Percentiles rank a stretch among this genome's conserved stretches.
Conservation (phyloP, 2,113 vertebrate genomes). For the Gymnarchus niloticus region DNA sequence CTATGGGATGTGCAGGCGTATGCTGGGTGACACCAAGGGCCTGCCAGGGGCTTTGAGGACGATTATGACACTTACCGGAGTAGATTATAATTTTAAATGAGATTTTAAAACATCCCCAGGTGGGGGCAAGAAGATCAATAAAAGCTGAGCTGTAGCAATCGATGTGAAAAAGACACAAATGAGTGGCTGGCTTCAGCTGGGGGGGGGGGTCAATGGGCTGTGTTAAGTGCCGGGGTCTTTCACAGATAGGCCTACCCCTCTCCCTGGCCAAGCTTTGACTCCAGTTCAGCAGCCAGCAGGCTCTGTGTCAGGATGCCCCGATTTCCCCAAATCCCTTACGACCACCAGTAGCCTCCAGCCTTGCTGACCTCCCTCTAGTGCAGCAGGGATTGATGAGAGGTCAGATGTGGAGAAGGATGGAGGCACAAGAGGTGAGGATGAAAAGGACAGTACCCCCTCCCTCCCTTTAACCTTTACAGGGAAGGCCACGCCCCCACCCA, state of each 20-base stretch:
- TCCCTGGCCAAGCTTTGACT: conserved; percentile 5
- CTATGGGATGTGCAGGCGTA: conserved; percentile 36
- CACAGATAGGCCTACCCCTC: conserved; percentile 59
- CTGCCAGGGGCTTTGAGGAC: conserved; percentile 58
- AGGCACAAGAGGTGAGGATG: not conserved
- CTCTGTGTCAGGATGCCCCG: not conserved
- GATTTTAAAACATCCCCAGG: conserved; percentile 66
- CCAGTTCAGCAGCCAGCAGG: conserved; percentile 6
- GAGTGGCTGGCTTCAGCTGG: conserved; percentile 52
- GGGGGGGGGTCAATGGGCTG: conserved; percentile 63
- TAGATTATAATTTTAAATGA: conserved; percentile 77
- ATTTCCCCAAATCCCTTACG: not conserved
- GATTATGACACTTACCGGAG: conserved; percentile 73
- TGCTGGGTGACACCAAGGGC: conserved; percentile 51
- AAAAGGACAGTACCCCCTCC: not conserved
- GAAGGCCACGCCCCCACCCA: not conserved
- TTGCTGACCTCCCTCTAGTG: conserved; percentile 19
- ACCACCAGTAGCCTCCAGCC: not conserved
- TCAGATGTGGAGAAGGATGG: conserved; percentile 13
- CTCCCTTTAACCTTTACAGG: not conserved
- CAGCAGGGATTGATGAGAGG: conserved; percentile 39
- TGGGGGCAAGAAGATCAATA: conserved; percentile 59
- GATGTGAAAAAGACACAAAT: conserved; percentile 72
- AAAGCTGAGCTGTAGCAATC: conserved; percentile 72
- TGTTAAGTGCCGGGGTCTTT: conserved; percentile 68